Percentiles rank a stretch among this genome's conserved stretches.
Evolutionary conservation across 1,140 invertebrate species (phyloP).

Genomic region (Heterodera schachtii): DNA sequence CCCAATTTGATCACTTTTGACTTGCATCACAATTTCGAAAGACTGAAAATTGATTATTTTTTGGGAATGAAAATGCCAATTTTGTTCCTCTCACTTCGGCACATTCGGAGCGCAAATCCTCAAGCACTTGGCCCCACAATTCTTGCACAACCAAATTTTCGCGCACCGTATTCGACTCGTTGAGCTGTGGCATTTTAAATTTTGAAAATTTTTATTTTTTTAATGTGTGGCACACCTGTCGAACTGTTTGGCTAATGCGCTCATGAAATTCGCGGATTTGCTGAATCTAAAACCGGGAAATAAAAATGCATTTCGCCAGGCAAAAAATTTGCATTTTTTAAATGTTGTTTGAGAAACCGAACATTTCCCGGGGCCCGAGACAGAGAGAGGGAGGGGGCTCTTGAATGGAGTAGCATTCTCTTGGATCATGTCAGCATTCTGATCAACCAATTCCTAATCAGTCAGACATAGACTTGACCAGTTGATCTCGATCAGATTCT

Average conservation of each 20-base stretch:
- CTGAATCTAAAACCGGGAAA: background rate
- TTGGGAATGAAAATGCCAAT: too few relatives aligned
- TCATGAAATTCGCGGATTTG: slow-evolving; percentile 39
- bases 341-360: too few relatives aligned
- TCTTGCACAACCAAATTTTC: slow-evolving; percentile 41
- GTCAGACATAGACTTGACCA: too few relatives aligned
- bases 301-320: background rate
- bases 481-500: too few relatives aligned
- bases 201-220: background rate
- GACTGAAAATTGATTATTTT: slow-evolving; percentile 17
- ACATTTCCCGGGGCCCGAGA: too few relatives aligned
- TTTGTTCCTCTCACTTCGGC: slow-evolving; percentile 22
- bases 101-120: slow-evolving; percentile 45
- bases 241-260: slow-evolving; percentile 33
- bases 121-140: slow-evolving; percentile 42
- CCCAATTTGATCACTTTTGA: background rate
- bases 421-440: too few relatives aligned
- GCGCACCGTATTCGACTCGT: slow-evolving; percentile 26
- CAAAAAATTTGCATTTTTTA: too few relatives aligned
- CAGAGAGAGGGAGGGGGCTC: too few relatives aligned
- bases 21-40: slow-evolving; percentile 5
- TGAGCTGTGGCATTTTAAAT: background rate
- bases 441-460: too few relatives aligned
- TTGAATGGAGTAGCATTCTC: too few relatives aligned
- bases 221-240: slow-evolving; percentile 21